Conservation (phyloP, 2,113 vertebrate genomes). For the Xenopus borealis region DNA sequence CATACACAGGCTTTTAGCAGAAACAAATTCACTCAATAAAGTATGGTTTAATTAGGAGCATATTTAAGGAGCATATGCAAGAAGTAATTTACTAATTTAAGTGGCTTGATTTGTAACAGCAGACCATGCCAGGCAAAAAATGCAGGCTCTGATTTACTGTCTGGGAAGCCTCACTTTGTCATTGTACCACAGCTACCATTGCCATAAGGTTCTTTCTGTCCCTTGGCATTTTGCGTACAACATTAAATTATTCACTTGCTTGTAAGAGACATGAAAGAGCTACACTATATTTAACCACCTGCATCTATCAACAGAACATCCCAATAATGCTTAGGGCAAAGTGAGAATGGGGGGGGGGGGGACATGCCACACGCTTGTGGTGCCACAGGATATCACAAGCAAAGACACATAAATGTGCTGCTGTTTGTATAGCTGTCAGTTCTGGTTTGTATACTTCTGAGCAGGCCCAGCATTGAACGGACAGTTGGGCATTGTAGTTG, state of each 20-base stretch:
- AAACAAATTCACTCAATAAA: too few species aligned
- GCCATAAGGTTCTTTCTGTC: slow-evolving; percentile 62
- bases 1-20: too few species aligned
- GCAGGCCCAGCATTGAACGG: slow-evolving; percentile 40
- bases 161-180: slow-evolving; percentile 60
- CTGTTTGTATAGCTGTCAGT: slow-evolving; percentile 57
- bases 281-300: slow-evolving; percentile 67
- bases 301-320: slow-evolving; percentile 61
- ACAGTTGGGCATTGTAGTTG: slow-evolving; percentile 57
- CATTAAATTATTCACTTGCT: slow-evolving; percentile 68
- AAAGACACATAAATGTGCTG: slow-evolving; percentile 54
- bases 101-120: too few species aligned
- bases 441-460: slow-evolving; percentile 56
- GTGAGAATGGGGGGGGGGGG: slow-evolving; percentile 11
- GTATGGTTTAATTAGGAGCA: too few species aligned
- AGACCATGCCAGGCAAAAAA: too few species aligned
- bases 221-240: slow-evolving; percentile 61
- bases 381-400: slow-evolving; percentile 53
- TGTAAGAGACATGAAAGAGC: slow-evolving; percentile 54
- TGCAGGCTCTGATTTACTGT: slow-evolving; percentile 58
- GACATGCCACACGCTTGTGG: rapidly evolving
- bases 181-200: slow-evolving; percentile 57
- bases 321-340: slow-evolving; percentile 45
- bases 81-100: too few species aligned
- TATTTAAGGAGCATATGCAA: too few species aligned